Conservation (phyloP, 2,888 invertebrate species). For the Endotricha flammealis region DNA sequence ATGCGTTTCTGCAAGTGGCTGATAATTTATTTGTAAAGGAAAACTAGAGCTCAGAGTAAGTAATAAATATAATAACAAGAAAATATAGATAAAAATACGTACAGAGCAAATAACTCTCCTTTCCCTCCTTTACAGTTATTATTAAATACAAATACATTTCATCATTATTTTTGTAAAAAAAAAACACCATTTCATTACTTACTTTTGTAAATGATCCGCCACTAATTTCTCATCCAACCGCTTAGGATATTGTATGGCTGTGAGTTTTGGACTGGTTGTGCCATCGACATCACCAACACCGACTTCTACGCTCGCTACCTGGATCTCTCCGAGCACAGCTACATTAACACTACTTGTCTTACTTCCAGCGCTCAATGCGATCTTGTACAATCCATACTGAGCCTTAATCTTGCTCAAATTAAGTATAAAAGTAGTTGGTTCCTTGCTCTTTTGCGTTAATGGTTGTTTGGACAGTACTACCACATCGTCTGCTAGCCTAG, state of each 20-base stretch:
- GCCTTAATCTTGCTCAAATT: conserved; percentile 88
- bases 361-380: conserved; percentile 84
- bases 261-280: conserved; percentile 87
- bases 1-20: too few species aligned
- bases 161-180: too few species aligned
- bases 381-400: conserved; percentile 90
- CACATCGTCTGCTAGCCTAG: conserved; percentile 84
- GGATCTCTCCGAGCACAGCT: conserved; percentile 87
- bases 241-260: conserved; percentile 84
- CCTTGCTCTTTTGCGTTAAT: conserved; percentile 65
- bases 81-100: too few species aligned
- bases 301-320: conserved; percentile 87
- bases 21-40: too few species aligned
- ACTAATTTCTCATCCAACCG: conserved; percentile 84
- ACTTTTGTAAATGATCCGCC: conserved; percentile 93
- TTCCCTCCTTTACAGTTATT: too few species aligned
- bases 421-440: conserved; percentile 84
- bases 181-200: too few species aligned
- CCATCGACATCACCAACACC: conserved; percentile 95
- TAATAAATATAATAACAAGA: too few species aligned
- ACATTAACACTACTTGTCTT: conserved; percentile 79
- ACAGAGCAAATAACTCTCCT: too few species aligned
- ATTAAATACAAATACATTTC: too few species aligned
- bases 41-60: too few species aligned
- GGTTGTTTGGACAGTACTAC: conserved; percentile 85